Evolutionary conservation across 1,140 invertebrate genomes (phyloP).

Genomic region (Drosophila saltans): DNA sequence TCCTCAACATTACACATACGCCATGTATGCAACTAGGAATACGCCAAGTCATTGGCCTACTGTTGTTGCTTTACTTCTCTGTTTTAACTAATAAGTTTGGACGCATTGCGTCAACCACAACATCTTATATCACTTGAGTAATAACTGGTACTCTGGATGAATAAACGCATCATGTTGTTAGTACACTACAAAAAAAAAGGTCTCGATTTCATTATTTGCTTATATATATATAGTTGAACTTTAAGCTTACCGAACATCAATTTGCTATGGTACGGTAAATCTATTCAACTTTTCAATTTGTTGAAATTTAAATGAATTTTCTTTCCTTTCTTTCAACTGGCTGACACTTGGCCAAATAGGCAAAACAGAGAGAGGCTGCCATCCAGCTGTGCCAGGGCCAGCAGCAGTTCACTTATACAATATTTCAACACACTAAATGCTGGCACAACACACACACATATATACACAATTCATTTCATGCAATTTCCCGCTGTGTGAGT

Average conservation of each 20-base stretch:
- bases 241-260: too few relatives aligned
- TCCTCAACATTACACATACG: conserved; percentile 8
- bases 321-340: not conserved
- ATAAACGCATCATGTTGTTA: conserved; percentile 34
- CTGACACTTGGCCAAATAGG: conserved; percentile 13
- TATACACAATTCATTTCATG: conserved; percentile 75
- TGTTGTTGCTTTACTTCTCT: not conserved
- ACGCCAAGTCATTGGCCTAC: conserved; percentile 8
- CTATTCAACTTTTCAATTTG: not conserved
- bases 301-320: conserved; percentile 20
- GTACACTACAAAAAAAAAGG: too few relatives aligned
- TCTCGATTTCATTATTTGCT: too few relatives aligned
- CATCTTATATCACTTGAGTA: conserved; percentile 51
- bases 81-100: conserved; percentile 40
- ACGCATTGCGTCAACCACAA: conserved; percentile 65
- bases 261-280: not conserved
- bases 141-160: conserved; percentile 23
- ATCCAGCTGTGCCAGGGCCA: conserved; percentile 35
- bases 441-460: conserved; percentile 16
- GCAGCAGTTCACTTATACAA: conserved; percentile 42
- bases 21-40: conserved; percentile 6
- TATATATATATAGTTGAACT: too few relatives aligned
- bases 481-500: conserved; percentile 66
- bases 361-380: not conserved
- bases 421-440: conserved; percentile 65